Evolutionary conservation across 2,888 invertebrate species (phyloP), one percentile per base, ranked within the genome.

Genomic region (Formica aserva): DNA sequence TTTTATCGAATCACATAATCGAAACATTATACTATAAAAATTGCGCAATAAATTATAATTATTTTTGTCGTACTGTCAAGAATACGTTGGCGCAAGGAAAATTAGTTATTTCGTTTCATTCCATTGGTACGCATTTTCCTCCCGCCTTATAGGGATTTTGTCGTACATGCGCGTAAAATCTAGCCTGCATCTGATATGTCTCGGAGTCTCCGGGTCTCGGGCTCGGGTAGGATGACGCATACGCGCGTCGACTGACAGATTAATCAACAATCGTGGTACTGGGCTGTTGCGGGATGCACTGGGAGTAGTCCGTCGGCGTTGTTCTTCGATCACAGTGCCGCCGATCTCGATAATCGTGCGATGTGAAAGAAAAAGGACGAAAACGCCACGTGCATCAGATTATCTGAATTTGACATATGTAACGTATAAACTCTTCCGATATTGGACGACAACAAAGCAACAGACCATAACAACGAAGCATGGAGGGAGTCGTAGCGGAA

Each of bases 401-500:
- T 83, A 82, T 84, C 41, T 26, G 41, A 35, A 67, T 26, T 35
- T 26, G 15, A 62, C 35, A 48, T 48, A 48, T 18, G 6, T 48
- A 48, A n/a, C 48, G 6, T 52, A n/a, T 52, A 52, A 52, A n/a
- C 8, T 52, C 48, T 52, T 48, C 1, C 0, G 65, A 3, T 29
- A 55, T 38, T 52, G 52, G 22, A 29, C 66, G 52, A 1, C 75
- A 11, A 48, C 63, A 22, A 57, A 38, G 18, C 57, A 35, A 6
- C 11, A 26, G 22, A 9, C 13, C 8, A 38, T 41, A n/a, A 38
- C 57, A 11, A 75, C 65, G 18, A 8, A 63, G 32, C 41, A 93
- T 94, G 93, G 93, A 94, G 83, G 92, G 91, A 83, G 92, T 91
- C 57, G 88, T 91, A 35, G 90, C 92, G 85, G 93, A 93, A 32